Evolutionary conservation across 2,888 invertebrate genomes (phyloP), one percentile per base, ranked within the genome.

Genomic region (Lymantria monacha): DNA sequence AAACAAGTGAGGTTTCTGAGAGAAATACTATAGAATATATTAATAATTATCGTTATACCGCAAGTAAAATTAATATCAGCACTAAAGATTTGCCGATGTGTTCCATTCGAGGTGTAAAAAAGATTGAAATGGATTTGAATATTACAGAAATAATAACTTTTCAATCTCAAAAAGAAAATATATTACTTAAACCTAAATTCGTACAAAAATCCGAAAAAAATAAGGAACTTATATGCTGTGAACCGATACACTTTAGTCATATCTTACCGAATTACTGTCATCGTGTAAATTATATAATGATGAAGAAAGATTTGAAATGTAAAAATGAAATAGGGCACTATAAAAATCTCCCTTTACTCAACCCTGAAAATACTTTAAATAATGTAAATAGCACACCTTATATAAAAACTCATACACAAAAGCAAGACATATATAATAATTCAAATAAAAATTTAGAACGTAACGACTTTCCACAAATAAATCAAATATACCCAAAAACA

Each of bases 41-140:
- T 13, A 79, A 74, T 38, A 78, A 70, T 57, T 81, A 76, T 62
- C 66, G 65, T 46, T 79, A 74, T 57, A 69, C 74, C 11, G 53
- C 76, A 14, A 81, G 75, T 12, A 73, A 83, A 61, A 61, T 81
- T 22, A 73, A 81, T 46, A 59, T 84, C 13, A 71, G 63, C 38
- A 74, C 75, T 5, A 75, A 76, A 62, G 66, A 66, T 45, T 62
- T 66, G 9, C 46, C 62, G 3, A 67, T 77, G 40, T 65, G 71
- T 57, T 60, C 72, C 46, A 57, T 85, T 33, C 66, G 72, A 51
- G 63, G 86, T 31, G 72, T 83, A 45, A 80, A 79, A 55, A 82
- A 78, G 66, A 42, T 87, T 11, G 78, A 79, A 70, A 61, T 91
- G 45, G 78, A 87, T 60, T 56, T 87, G 12, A 75, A 85, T 55